Conservation (phyloP, 2,797 vertebrate species). For the Benthosema pterotum region DNA sequence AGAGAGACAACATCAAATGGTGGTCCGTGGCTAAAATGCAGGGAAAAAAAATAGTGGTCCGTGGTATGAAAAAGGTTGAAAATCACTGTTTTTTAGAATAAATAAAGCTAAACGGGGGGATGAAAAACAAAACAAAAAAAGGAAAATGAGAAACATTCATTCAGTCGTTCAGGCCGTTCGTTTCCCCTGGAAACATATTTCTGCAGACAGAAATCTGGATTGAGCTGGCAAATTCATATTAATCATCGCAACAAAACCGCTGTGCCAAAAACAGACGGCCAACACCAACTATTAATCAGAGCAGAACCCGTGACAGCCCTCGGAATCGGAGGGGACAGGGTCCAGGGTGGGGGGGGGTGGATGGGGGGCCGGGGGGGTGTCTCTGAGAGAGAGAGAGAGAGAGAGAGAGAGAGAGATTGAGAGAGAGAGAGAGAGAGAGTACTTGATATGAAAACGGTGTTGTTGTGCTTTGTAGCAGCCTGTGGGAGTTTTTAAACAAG, state of each 20-base stretch:
- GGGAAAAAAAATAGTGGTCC: too few species aligned
- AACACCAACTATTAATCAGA: constrained; percentile 80
- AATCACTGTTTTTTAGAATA: too few species aligned
- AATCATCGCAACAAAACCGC: constrained; percentile 74
- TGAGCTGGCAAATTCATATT: constrained; percentile 72
- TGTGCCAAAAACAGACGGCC: constrained; percentile 77
- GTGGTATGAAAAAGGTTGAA: too few species aligned
- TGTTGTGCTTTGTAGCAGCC: constrained; percentile 84
- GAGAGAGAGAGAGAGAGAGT: constrained; percentile 56
- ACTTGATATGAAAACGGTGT: constrained; percentile 85
- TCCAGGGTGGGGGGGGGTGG: constrained; percentile 58
- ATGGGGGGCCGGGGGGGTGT: constrained; percentile 9
- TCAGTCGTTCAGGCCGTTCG: constrained; percentile 44
- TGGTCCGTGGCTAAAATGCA: too few species aligned
- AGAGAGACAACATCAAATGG: too few species aligned
- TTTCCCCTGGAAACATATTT: constrained; percentile 54
- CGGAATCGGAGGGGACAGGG: constrained; percentile 76
- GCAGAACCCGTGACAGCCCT: constrained; percentile 78
- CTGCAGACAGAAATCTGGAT: constrained; percentile 59
- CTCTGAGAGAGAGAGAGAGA: constrained; percentile 65
- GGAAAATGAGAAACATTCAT: constrained; percentile 23
- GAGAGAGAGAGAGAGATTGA: too few species aligned
- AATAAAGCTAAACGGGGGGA: too few species aligned
- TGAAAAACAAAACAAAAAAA: too few species aligned
- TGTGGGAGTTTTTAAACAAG: constrained; percentile 85